These are phyloP conservation scores for Myioborus melanocephalus DNA, from an alignment of 2,797 vertebrate species.

Conservation along the genomic window DNA sequence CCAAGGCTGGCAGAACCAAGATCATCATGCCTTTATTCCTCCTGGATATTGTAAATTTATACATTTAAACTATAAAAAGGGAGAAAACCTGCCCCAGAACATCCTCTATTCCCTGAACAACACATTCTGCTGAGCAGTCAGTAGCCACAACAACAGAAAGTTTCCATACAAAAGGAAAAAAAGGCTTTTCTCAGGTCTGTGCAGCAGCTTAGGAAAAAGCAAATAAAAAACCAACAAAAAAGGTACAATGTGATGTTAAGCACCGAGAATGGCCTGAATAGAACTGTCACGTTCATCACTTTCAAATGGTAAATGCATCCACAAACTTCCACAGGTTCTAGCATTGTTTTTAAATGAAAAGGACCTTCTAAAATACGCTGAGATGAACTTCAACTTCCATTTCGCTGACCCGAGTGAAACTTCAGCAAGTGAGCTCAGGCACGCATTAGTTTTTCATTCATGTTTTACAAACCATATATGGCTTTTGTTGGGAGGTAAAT, in stretches of 20 bases:
- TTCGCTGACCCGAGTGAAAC: conserved; percentile 51
- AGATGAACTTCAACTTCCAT: conserved; percentile 51
- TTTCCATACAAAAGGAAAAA: conserved; percentile 54
- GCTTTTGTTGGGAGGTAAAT: conserved; percentile 21
- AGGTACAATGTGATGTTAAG: conserved; percentile 63
- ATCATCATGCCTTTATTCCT: neutral
- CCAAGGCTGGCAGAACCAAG: neutral
- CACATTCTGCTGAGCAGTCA: conserved; percentile 57
- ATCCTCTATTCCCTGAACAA: neutral
- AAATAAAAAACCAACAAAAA: neutral
- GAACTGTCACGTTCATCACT: conserved; percentile 63
- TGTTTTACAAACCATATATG: conserved; percentile 35
- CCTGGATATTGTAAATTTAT: neutral
- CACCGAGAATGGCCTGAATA: conserved; percentile 20
- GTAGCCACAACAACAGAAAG: conserved; percentile 13
- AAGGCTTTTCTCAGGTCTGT: conserved; percentile 39
- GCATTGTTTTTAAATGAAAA: conserved; percentile 69
- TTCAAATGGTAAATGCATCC: conserved; percentile 22
- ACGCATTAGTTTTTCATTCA: conserved; percentile 20
- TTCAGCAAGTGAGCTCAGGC: conserved; percentile 46
- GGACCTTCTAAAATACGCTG: conserved; percentile 59
- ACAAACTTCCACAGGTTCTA: conserved; percentile 72
- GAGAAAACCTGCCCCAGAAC: neutral
- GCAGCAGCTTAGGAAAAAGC: neutral
- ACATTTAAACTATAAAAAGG: neutral